These are phyloP conservation scores for Hippoglossus stenolepis DNA, from an alignment of 2,113 vertebrate genomes.

Conservation along the genomic window DNA sequence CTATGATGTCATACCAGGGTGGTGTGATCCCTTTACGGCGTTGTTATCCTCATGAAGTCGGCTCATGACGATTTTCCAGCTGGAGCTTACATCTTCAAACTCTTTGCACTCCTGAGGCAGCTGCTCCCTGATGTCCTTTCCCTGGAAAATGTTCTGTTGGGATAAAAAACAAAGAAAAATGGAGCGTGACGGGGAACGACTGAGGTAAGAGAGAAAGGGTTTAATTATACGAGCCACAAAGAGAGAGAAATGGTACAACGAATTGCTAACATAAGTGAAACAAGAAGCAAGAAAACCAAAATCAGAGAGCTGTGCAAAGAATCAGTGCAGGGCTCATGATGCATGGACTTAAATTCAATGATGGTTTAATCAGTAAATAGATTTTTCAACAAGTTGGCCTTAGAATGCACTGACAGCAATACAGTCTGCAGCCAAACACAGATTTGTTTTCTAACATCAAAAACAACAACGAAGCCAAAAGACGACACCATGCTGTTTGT, in stretches of 20 bases:
- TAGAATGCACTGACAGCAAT: too few species aligned
- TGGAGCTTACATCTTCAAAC: conserved; percentile 85
- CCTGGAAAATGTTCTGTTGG: conserved; percentile 89
- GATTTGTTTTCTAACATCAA: too few species aligned
- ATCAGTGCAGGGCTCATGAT: too few species aligned
- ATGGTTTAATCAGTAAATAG: too few species aligned
- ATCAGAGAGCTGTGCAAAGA: too few species aligned
- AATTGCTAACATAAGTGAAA: not conserved
- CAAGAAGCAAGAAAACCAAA: not conserved
- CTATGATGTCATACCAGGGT: conserved; percentile 79
- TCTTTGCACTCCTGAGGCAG: conserved; percentile 85
- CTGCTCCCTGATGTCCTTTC: conserved; percentile 90
- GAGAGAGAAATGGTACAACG: not conserved
- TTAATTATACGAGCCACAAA: not conserved
- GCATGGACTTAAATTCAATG: too few species aligned
- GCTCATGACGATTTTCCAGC: conserved; percentile 88
- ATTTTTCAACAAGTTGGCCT: too few species aligned
- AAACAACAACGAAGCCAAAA: too few species aligned
- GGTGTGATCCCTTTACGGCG: conserved; percentile 86
- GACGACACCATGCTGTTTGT: too few species aligned
- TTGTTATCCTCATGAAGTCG: conserved; percentile 83
- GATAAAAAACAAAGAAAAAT: not conserved
- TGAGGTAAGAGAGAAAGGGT: not conserved
- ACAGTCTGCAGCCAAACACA: too few species aligned
- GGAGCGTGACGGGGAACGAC: not conserved